These are phyloP conservation scores for Eupithecia pulchellata DNA, from an alignment of 2,888 invertebrate genomes.

Conservation along the genomic window DNA sequence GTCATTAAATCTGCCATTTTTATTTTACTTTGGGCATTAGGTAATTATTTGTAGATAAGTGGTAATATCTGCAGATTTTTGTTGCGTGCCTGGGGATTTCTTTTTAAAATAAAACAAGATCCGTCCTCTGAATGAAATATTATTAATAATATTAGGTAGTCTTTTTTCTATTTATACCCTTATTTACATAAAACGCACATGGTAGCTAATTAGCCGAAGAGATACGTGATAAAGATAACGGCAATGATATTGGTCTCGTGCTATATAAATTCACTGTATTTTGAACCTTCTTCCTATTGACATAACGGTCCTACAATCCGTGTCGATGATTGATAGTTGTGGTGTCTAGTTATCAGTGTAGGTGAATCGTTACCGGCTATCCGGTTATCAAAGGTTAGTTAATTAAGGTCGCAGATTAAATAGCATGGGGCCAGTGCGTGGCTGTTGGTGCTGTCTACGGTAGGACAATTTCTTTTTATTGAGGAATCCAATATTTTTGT, in stretches of 20 bases:
- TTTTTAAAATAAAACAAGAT: too few relatives aligned
- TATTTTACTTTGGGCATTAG: not conserved
- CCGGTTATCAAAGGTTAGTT: conserved; percentile 45
- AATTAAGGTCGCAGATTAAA: conserved; percentile 39
- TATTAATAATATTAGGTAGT: too few relatives aligned
- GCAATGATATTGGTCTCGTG: not conserved
- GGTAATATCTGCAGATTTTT: too few relatives aligned
- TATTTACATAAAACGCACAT: conserved; percentile 1
- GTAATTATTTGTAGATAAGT: too few relatives aligned
- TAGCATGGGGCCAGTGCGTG: conserved; percentile 25
- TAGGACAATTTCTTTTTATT: not conserved
- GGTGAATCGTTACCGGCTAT: conserved; percentile 31
- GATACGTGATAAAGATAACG: not conserved
- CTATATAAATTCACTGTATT: not conserved
- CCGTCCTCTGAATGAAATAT: too few relatives aligned
- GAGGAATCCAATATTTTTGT: too few relatives aligned
- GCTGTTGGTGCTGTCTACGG: not conserved
- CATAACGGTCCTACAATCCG: not conserved
- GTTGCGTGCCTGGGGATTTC: too few relatives aligned
- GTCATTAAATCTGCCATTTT: not conserved
- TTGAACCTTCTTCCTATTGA: not conserved
- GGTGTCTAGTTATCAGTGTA: not conserved
- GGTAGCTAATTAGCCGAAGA: not conserved
- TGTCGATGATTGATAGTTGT: not conserved
- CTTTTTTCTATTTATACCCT: not conserved